phyloP scores from a whole-genome alignment of 2,113 vertebrate genomes.

The Aptenodytes forsteri region DNA sequence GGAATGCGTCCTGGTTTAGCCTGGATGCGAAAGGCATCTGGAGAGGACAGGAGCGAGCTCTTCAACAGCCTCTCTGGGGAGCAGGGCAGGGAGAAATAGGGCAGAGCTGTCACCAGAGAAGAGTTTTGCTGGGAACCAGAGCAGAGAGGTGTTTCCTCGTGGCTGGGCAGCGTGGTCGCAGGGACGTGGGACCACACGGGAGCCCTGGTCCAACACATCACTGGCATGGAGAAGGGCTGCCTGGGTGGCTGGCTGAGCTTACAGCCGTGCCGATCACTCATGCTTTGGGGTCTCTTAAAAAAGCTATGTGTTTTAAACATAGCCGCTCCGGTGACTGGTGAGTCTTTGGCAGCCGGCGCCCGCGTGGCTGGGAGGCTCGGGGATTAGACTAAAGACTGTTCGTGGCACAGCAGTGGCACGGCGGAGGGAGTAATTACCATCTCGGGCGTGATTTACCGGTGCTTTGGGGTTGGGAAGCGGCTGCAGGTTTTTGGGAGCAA shows the following conservation, averaged over 20 bases:
- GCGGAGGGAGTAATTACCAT: neutral
- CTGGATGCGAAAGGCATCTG: neutral
- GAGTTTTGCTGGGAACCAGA: neutral
- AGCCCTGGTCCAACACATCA: too few species aligned
- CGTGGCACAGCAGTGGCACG: neutral
- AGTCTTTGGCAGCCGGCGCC: accelerated
- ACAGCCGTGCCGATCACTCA: accelerated
- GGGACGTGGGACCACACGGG: accelerated
- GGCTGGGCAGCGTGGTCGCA: too few species aligned
- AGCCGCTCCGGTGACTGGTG: too few species aligned
- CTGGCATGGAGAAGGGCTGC: neutral
- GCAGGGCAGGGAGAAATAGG: neutral
- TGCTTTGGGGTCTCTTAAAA: too few species aligned
- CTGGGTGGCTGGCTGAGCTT: neutral
- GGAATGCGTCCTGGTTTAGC: neutral
- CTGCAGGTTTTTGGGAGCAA: neutral
- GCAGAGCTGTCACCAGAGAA: neutral
- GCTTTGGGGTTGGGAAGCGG: neutral
- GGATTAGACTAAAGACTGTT: neutral
- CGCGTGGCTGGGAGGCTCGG: accelerated
- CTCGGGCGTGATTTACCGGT: neutral
- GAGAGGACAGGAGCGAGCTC: neutral
- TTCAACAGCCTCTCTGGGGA: neutral
- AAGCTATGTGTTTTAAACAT: accelerated
- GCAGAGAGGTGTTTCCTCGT: neutral